Conservation (phyloP, 2,888 invertebrate species). For the Atherix ibis region DNA sequence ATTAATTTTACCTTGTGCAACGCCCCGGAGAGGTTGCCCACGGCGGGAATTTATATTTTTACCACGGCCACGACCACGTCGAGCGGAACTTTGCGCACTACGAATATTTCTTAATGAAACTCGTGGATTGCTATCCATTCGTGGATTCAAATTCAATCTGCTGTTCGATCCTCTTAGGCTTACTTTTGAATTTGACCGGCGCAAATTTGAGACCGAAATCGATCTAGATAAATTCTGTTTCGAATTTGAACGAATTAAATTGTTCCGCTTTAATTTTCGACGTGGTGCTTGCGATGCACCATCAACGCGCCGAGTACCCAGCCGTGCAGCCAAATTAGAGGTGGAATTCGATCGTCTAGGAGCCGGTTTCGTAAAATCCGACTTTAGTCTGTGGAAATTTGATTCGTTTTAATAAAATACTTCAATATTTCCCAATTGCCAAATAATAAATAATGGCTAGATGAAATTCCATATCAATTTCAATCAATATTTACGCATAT, state of each 20-base stretch:
- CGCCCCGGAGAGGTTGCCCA: conserved; percentile 11
- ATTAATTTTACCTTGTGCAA: conserved; percentile 22
- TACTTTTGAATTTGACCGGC: not conserved
- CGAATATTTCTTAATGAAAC: not conserved
- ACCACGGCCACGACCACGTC: conserved; percentile 5
- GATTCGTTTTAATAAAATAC: conserved; percentile 14
- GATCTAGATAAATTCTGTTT: conserved; percentile 9
- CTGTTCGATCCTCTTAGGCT: not conserved
- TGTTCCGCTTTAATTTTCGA: conserved; percentile 7
- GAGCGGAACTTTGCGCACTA: not conserved
- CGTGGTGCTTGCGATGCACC: conserved; percentile 17
- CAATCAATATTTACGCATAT: conserved; percentile 2
- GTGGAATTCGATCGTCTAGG: conserved; percentile 22
- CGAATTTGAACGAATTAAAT: conserved; percentile 9
- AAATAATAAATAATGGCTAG: too few relatives aligned
- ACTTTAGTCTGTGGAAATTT: conserved; percentile 28
- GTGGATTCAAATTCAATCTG: conserved; percentile 2
- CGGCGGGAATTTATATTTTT: not conserved
- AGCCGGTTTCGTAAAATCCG: conserved; percentile 23
- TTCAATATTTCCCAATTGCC: conserved; percentile 1
- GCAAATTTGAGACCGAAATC: conserved; percentile 3
- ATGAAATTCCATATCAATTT: not conserved
- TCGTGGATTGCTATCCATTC: not conserved
- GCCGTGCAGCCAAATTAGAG: conserved; percentile 19
- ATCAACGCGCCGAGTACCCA: conserved; percentile 20